phyloP scores from a whole-genome alignment of 2,888 invertebrate genomes.

The Drosophila tanythrix region DNA sequence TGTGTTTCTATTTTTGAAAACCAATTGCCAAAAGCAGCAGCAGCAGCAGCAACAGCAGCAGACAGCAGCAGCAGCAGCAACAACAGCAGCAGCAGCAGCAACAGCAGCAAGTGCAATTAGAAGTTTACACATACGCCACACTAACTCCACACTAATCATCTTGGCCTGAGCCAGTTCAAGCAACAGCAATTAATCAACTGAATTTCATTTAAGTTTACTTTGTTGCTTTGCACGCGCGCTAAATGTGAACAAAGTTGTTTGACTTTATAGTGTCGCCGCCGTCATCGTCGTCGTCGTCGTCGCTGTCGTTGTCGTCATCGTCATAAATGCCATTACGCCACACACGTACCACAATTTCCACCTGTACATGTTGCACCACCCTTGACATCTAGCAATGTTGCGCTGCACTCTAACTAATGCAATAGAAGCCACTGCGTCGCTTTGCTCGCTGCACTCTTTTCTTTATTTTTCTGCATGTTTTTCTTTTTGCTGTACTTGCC shows the following conservation, averaged over 20 bases:
- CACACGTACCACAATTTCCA: constrained; percentile 40
- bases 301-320: constrained; percentile 19
- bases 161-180: constrained; percentile 38
- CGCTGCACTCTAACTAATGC: constrained; percentile 57
- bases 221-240: constrained; percentile 52
- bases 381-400: constrained; percentile 4
- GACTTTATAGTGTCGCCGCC: constrained; percentile 48
- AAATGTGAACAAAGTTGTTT: constrained; percentile 67
- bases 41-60: background rate
- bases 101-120: constrained; percentile 11
- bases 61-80: too few relatives aligned
- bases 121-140: constrained; percentile 4
- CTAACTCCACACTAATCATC: constrained; percentile 21
- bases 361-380: constrained; percentile 2
- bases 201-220: constrained; percentile 60
- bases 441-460: constrained; percentile 27
- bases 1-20: background rate
- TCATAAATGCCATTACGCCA: constrained; percentile 59
- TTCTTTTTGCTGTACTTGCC: constrained; percentile 6
- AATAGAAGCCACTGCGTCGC: constrained; percentile 39
- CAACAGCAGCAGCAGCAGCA: background rate
- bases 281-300: constrained; percentile 7
- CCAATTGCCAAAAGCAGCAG: constrained; percentile 2
- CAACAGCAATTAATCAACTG: constrained; percentile 57
- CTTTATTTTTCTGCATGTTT: background rate